Evolutionary conservation across 2,113 vertebrate genomes (phyloP).

Genomic region (Sinocyclocheilus anshuiensis): DNA sequence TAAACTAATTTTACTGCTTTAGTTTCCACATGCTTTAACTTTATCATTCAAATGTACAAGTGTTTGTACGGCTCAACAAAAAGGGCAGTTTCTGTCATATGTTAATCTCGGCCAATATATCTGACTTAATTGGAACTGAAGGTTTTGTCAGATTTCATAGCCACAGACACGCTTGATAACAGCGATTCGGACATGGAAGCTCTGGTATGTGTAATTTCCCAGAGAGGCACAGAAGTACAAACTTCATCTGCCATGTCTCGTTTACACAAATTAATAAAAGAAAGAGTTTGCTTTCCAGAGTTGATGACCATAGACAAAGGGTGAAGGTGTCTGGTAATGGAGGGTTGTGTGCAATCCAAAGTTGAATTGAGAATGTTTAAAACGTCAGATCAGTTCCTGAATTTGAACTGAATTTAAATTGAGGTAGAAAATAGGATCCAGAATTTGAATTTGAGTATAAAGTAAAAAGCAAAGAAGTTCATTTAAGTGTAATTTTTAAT

Average conservation of each 20-base stretch:
- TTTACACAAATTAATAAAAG: conserved; percentile 3
- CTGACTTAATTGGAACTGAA: conserved; percentile 18
- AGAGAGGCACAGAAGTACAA: conserved; percentile 3
- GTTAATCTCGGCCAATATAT: not conserved
- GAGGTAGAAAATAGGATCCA: not conserved
- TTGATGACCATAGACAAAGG: not conserved
- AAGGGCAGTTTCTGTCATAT: not conserved
- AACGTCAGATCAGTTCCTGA: not conserved
- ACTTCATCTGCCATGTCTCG: conserved; percentile 20
- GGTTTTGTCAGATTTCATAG: not conserved
- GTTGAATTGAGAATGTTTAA: not conserved
- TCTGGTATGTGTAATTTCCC: conserved; percentile 21
- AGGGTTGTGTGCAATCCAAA: not conserved
- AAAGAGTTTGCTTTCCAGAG: not conserved
- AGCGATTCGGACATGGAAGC: conserved; percentile 4
- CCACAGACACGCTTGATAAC: conserved; percentile 7
- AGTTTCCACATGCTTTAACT: not conserved
- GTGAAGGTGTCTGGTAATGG: not conserved
- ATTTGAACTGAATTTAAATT: not conserved
- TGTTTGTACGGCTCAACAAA: not conserved
- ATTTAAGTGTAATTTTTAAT: no score
- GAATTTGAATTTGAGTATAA: no score
- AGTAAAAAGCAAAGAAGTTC: not conserved
- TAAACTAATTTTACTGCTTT: not conserved
- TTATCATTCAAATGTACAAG: not conserved